Conservation (phyloP, 2,797 vertebrate genomes). For the Enteromius argenteus region DNA sequence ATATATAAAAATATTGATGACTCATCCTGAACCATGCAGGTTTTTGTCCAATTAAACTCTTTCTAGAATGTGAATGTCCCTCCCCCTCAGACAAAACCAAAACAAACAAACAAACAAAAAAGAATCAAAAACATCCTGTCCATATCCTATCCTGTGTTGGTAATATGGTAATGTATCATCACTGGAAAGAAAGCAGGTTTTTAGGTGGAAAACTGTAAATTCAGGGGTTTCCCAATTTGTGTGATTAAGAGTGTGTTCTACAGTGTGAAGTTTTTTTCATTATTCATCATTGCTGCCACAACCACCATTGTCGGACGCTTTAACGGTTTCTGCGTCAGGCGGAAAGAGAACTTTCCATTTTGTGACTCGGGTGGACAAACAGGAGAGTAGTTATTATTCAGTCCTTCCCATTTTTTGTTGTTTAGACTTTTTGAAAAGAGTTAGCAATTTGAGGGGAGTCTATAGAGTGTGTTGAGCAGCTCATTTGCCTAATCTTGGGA, state of each 20-base stretch:
- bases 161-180: neutral
- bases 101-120: neutral
- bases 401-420: constrained; percentile 57
- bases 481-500: constrained; percentile 90
- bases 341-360: constrained; percentile 54
- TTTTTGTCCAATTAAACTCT: neutral
- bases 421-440: constrained; percentile 69
- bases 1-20: neutral
- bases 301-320: neutral
- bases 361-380: constrained; percentile 49
- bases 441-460: constrained; percentile 67
- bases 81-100: neutral
- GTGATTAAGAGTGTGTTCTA: constrained; percentile 7
- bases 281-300: neutral
- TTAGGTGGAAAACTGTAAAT: neutral
- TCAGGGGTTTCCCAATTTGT: neutral
- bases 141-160: neutral
- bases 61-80: neutral
- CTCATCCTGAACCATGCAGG: neutral
- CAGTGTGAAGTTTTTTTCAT: constrained; percentile 7
- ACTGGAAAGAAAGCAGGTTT: neutral
- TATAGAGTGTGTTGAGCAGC: constrained; percentile 76
- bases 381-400: constrained; percentile 56
- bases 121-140: too few species aligned
- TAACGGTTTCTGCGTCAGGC: constrained; percentile 42